Conservation (phyloP, 2,888 invertebrate genomes). For the Acleris sparsana region DNA sequence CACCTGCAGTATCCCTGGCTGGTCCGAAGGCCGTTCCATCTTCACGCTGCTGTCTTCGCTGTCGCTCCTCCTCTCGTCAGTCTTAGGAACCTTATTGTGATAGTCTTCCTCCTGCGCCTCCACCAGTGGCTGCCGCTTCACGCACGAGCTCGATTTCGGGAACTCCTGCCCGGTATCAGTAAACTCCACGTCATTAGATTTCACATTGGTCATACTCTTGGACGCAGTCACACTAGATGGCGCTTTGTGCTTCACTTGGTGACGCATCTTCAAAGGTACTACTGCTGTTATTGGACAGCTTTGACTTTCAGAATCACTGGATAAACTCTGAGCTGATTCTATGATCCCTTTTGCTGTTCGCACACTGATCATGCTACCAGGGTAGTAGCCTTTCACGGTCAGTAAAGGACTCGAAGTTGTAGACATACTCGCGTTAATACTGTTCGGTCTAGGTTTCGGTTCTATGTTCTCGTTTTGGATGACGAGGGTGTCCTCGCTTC, state of each 20-base stretch:
- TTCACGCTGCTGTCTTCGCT: constrained; percentile 53
- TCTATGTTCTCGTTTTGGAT: constrained; percentile 68
- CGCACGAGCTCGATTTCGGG: constrained; percentile 60
- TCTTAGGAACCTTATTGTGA: constrained; percentile 80
- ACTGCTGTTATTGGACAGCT: constrained; percentile 79
- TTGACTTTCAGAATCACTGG: constrained; percentile 85
- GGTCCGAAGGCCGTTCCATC: constrained; percentile 59
- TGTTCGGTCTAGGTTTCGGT: constrained; percentile 82
- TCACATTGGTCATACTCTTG: constrained; percentile 85
- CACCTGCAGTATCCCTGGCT: constrained; percentile 87
- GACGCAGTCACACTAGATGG: constrained; percentile 80
- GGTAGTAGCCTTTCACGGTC: constrained; percentile 84
- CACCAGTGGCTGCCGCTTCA: constrained; percentile 79
- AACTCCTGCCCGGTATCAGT: constrained; percentile 73
- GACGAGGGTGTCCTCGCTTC: constrained; percentile 90
- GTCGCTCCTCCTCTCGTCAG: constrained; percentile 63
- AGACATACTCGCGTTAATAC: constrained; percentile 84
- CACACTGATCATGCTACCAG: constrained; percentile 86
- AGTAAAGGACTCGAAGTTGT: constrained; percentile 88
- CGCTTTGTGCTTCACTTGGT: constrained; percentile 66
- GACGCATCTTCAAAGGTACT: constrained; percentile 83
- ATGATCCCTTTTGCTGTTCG: constrained; percentile 84
- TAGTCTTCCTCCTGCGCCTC: constrained; percentile 76
- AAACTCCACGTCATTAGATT: constrained; percentile 76
- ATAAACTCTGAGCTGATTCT: constrained; percentile 87